phyloP scores from a whole-genome alignment of 1,140 invertebrate genomes.

The Drosophila triauraria region DNA sequence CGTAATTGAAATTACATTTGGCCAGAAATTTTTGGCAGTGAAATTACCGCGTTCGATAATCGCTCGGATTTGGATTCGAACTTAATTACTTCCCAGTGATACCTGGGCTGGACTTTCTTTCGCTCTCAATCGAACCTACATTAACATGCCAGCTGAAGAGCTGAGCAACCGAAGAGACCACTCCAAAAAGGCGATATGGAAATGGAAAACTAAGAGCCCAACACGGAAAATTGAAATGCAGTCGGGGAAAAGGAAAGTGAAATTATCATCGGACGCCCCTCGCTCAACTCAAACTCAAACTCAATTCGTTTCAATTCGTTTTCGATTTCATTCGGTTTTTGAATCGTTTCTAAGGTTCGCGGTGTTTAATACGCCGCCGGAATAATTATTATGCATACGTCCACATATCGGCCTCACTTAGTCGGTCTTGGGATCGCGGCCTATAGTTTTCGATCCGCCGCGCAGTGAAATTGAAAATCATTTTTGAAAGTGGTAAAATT shows the following conservation, averaged over 20 bases:
- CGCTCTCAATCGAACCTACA: slow-evolving; percentile 55
- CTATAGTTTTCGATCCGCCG: slow-evolving; percentile 51
- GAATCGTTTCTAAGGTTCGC: slow-evolving; percentile 70
- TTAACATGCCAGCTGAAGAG: slow-evolving; percentile 68
- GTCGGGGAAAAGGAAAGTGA: slow-evolving; percentile 74
- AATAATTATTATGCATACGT: slow-evolving; percentile 70
- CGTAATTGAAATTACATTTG: slow-evolving; percentile 72
- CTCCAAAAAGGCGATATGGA: slow-evolving; percentile 44
- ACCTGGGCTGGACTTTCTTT: slow-evolving; percentile 22
- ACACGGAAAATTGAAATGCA: slow-evolving; percentile 63
- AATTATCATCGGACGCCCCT: slow-evolving; percentile 42
- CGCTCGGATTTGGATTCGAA: slow-evolving; percentile 27
- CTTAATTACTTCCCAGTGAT: slow-evolving; percentile 44
- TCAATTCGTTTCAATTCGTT: slow-evolving; percentile 66
- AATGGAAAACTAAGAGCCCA: slow-evolving; percentile 42
- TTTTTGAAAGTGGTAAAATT: slow-evolving; percentile 79
- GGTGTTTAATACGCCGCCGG: slow-evolving; percentile 70
- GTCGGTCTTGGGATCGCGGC: slow-evolving; percentile 36
- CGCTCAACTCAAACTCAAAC: not conserved
- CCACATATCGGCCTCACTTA: slow-evolving; percentile 12
- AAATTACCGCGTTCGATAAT: slow-evolving; percentile 59
- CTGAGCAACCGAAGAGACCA: slow-evolving; percentile 32
- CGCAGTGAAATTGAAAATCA: slow-evolving; percentile 79
- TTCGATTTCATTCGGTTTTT: slow-evolving; percentile 70
- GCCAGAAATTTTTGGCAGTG: slow-evolving; percentile 64